Base-by-base conservation (phyloP, 2,797 vertebrate species). In the Pantherophis vulpinus region DNA sequence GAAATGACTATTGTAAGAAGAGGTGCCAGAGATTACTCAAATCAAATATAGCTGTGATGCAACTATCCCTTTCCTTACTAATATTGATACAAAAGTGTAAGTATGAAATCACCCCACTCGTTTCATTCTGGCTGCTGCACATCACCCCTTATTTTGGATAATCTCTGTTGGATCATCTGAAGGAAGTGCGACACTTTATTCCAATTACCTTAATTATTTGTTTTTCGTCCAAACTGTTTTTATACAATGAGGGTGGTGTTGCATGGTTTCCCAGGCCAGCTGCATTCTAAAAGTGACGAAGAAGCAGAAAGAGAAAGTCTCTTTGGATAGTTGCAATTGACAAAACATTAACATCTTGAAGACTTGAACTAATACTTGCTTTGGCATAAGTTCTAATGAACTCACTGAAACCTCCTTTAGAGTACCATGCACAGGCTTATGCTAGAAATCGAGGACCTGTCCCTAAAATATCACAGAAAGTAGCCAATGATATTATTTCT, bases 181-280 rank as follows among this genome's bases (percentile, higher is more conserved):
- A n/a, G 2, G 29, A 66, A 66, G 61, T 4, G 27, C 2, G 27
- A 66, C 11, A 29, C 61, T 29, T 63, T 29, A 63, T 18, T 87
- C 61, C 29, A 74, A 47, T 95, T 95, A 96, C 95, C 94, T 95
- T 61, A 70, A 54, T 4, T 70, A 16, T 27, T 16, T 4, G 86
- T 70, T 86, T 83, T 56, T 47, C 66, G 90, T 56, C 61, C 55
- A 1, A 92, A 91, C 37, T 37, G 37, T 37, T 37, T 37, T 37
- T 37, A 37, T 37, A 37, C 37, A 37, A 37, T 37, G 42, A 42
- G 2, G 61, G 4, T 42, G 16, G 37, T 79, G 27, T 6, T 87
- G 55, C 3, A 32, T 0, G 0, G n/a, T 12, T 32, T 89, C 42
- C 2, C 1, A 18, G 2, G 59, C 88, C 92, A 90, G 94, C 89